These are phyloP conservation scores for Artibeus lituratus DNA, from an alignment of 2,797 vertebrate genomes.

Conservation along the genomic window DNA sequence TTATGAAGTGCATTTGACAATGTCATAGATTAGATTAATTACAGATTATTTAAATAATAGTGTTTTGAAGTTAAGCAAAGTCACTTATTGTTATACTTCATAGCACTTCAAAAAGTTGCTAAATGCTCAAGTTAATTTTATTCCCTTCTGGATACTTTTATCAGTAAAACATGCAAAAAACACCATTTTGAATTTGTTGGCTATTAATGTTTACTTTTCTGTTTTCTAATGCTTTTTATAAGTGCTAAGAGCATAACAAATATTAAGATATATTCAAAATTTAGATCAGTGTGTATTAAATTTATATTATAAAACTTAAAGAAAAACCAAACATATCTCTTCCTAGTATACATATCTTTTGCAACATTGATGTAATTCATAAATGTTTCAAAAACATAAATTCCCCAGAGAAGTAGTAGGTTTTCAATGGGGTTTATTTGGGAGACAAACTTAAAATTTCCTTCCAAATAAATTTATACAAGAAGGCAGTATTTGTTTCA, in stretches of 20 bases:
- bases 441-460: neutral
- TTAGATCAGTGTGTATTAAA: neutral
- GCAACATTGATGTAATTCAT: neutral
- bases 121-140: neutral
- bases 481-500: neutral
- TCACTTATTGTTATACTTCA: slow-evolving; percentile 17
- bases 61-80: slow-evolving; percentile 39
- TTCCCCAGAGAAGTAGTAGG: neutral
- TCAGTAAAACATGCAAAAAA: neutral
- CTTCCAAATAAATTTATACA: neutral
- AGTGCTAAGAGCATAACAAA: neutral
- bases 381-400: neutral
- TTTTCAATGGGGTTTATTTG: neutral
- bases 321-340: neutral
- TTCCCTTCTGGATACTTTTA: neutral
- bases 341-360: neutral
- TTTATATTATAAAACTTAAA: neutral
- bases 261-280: neutral
- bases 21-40: slow-evolving; percentile 50
- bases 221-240: neutral
- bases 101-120: neutral
- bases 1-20: slow-evolving; percentile 58
- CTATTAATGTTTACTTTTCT: neutral
- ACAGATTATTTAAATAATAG: slow-evolving; percentile 19
- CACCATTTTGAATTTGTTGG: neutral